Conservation (phyloP, 2,797 vertebrate genomes). For the Rhincodon typus region DNA sequence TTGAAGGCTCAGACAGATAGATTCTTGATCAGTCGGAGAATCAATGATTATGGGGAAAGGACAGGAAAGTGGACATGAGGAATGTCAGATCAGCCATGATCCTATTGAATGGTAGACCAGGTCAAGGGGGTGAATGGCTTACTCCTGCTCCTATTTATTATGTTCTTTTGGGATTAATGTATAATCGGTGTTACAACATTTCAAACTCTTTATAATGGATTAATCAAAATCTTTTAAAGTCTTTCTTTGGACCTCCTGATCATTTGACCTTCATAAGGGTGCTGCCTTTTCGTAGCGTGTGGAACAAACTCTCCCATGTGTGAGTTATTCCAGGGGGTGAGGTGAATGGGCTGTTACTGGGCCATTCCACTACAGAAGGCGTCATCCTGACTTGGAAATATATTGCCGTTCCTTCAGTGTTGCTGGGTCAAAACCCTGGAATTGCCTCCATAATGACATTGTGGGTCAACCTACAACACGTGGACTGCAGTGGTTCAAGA, state of each 20-base stretch:
- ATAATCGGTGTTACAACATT: neutral
- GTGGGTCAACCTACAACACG: neutral
- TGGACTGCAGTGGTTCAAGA: neutral
- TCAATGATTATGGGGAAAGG: no score
- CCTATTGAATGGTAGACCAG: no score
- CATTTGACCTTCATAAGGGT: neutral
- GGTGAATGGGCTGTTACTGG: neutral
- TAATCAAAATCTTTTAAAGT: neutral
- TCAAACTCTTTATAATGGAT: neutral
- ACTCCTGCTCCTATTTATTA: no score
- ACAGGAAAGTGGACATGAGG: no score
- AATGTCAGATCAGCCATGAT: no score
- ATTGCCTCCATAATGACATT: neutral
- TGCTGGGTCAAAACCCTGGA: neutral
- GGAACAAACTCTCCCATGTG: neutral
- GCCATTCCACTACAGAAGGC: neutral
- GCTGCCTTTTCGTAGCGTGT: neutral
- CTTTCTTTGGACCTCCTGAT: neutral
- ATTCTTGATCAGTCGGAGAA: no score
- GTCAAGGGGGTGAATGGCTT: no score
- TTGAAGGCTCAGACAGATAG: no score
- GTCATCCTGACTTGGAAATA: neutral
- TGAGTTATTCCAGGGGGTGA: neutral
- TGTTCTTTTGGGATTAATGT: no score
- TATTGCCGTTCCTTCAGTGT: neutral